Base-by-base conservation (phyloP, 2,888 invertebrate genomes). In the Charanyca ferruginea region DNA sequence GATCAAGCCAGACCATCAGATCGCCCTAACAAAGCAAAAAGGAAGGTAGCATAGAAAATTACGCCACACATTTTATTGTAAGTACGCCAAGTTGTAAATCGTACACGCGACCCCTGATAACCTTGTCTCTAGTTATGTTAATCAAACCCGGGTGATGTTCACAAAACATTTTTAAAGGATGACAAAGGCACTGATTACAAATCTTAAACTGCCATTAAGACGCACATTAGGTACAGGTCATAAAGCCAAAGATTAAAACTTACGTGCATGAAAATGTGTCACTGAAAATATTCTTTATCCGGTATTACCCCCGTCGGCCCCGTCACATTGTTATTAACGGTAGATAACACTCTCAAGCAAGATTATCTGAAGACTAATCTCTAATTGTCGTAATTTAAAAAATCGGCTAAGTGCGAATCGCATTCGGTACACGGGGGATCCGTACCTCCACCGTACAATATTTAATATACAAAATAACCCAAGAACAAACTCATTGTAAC, bases 31-130 rank as follows among this genome's bases (percentile, higher is more conserved):
- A 60, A 78, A 57, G 55, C 69, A 73, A 83, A 74, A 75, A 81
- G 76, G 77, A 80, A 79, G 73, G 63, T 16, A 47, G 52, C 65
- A 55, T 22, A 51, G 23, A 25, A 49, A 35, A 68, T 49, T 53
- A 60, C 57, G 23, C 45, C 49, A 42, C 32, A 53, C 53, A 67
- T 73, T 83, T 73, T 82, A 62, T 72, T 68, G 42, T 53, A 64
- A 63, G 44, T 53, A 64, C 63, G 44, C 70, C 66, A 64, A 68
- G 66, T 74, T 66, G 79, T 81, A 74, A 83, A 83, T 79, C 77
- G 58, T 80, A 69, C 65, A 25, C 47, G 54, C 71, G 85, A 89
- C 85, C 88, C 74, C 63, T 69, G 90, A 90, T 90, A 90, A 89
- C 90, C 90, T 83, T 80, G 71, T 55, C 74, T 79, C 76, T 83